Conservation (phyloP, 2,797 vertebrate genomes). For the Gambusia yucatana region DNA sequence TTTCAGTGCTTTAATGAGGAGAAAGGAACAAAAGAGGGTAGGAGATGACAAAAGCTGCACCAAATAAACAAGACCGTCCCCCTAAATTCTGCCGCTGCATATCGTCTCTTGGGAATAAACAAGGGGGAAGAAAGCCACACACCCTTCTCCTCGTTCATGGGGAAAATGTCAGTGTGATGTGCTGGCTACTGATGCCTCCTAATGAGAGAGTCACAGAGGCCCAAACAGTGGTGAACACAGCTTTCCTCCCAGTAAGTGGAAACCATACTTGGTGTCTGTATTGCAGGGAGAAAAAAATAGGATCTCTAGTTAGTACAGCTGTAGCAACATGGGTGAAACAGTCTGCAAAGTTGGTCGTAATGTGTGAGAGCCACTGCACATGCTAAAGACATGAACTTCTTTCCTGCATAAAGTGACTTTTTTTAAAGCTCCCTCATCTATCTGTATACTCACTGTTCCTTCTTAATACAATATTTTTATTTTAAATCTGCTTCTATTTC, state of each 20-base stretch:
- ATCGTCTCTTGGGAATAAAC: slow-evolving; percentile 63
- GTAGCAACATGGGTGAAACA: slow-evolving; percentile 20
- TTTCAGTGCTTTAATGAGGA: slow-evolving; percentile 73
- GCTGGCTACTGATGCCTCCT: slow-evolving; percentile 72
- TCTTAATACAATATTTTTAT: background rate
- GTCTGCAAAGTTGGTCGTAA: slow-evolving; percentile 4
- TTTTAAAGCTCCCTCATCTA: background rate
- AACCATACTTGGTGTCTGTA: slow-evolving; percentile 69
- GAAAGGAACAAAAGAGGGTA: slow-evolving; percentile 63
- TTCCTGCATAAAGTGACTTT: background rate
- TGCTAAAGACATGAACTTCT: slow-evolving; percentile 10
- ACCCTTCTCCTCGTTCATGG: slow-evolving; percentile 46
- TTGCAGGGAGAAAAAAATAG: slow-evolving; percentile 41
- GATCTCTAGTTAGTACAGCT: slow-evolving; percentile 21
- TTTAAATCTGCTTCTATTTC: background rate
- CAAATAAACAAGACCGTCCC: slow-evolving; percentile 69
- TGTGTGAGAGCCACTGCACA: slow-evolving; percentile 21
- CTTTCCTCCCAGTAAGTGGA: slow-evolving; percentile 42
- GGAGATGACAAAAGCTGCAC: slow-evolving; percentile 67
- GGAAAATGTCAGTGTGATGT: slow-evolving; percentile 69
- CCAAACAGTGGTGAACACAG: slow-evolving; percentile 31
- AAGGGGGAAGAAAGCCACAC: slow-evolving; percentile 53
- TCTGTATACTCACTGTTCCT: background rate
- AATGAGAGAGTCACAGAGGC: slow-evolving; percentile 65
- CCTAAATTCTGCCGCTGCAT: slow-evolving; percentile 63